Evolutionary conservation across 2,888 invertebrate genomes (phyloP).

Genomic region (Agriotes lineatus): DNA sequence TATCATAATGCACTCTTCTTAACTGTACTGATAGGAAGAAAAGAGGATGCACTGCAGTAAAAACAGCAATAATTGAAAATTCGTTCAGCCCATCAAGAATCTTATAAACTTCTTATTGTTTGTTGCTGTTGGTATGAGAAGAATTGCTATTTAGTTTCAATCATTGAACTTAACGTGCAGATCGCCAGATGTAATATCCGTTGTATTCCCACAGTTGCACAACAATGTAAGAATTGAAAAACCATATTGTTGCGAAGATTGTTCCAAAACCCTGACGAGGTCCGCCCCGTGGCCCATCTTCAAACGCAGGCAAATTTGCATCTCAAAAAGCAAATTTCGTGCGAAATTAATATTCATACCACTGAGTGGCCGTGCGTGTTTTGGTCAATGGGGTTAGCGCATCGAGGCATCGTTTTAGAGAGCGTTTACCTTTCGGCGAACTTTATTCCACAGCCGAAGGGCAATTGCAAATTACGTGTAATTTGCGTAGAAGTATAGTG

Average conservation of each 20-base stretch:
- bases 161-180: too few species aligned
- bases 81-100: too few species aligned
- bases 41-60: too few species aligned
- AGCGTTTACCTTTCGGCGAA: slow-evolving; percentile 35
- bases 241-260: not conserved
- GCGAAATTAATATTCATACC: slow-evolving; percentile 40
- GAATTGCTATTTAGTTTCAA: too few species aligned
- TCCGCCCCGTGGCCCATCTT: not conserved
- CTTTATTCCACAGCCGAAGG: slow-evolving; percentile 28
- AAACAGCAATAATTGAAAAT: too few species aligned
- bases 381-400: slow-evolving; percentile 34
- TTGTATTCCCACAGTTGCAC: too few species aligned
- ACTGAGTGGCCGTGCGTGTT: slow-evolving; percentile 41
- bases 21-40: too few species aligned
- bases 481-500: slow-evolving; percentile 16
- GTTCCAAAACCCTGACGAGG: not conserved
- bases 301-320: not conserved
- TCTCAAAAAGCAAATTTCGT: slow-evolving; percentile 4
- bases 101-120: too few species aligned
- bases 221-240: too few species aligned
- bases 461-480: slow-evolving; percentile 35
- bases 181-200: too few species aligned
- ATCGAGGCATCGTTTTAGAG: slow-evolving; percentile 20
- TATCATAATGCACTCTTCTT: too few species aligned
- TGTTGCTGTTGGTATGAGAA: too few species aligned